Base-by-base conservation (phyloP, 2,797 vertebrate genomes). In the Acanthurus lineatus region DNA sequence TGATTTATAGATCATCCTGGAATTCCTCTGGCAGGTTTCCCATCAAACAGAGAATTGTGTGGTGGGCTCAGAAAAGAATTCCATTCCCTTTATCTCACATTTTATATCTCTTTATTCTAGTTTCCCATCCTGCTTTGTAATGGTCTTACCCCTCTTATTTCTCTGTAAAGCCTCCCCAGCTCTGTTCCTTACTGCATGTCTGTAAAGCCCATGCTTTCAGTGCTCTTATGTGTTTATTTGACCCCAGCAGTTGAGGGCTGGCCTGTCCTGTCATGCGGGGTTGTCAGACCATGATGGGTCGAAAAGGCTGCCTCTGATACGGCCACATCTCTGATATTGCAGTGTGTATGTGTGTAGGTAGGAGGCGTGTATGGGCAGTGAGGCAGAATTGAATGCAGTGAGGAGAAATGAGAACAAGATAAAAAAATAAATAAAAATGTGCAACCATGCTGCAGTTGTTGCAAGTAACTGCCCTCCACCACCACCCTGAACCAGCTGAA, bases 351-450 rank as follows among this genome's bases (percentile, higher is more conserved):
- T 73, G 59, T 52, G 38, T 40, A 47, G 28, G 42, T n/a, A 62
- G 56, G 16, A 62, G 9, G 40, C 40, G 8, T 54, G 53, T 42
- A 63, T 22, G 60, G 51, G 61, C 6, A 28, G 67, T 3, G 75
- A 65, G 68, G 52, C 72, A 80, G 66, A 77, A 67, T 28, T 44
- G 62, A 69, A 78, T 17, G 42, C n/a, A 59, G 58, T 20, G 72
- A 73, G 59, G 56, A 76, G 70, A 82, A 82, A 83, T 77, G 28
- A 79, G 70, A 86, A 70, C 42, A 73, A 80, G 64, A 69, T 53
- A 86, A 85, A 88, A 35, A 32, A 32, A 28, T 28, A 28, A 85
- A 87, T 66, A 54, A 86, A 89, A 86, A 67, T 64, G 77, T 81
- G 76, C 77, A 79, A 60, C 59, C 56, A 45, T 4, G 38, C 22